Conservation (phyloP, 2,888 invertebrate genomes). For the Clitarchus hookeri region DNA sequence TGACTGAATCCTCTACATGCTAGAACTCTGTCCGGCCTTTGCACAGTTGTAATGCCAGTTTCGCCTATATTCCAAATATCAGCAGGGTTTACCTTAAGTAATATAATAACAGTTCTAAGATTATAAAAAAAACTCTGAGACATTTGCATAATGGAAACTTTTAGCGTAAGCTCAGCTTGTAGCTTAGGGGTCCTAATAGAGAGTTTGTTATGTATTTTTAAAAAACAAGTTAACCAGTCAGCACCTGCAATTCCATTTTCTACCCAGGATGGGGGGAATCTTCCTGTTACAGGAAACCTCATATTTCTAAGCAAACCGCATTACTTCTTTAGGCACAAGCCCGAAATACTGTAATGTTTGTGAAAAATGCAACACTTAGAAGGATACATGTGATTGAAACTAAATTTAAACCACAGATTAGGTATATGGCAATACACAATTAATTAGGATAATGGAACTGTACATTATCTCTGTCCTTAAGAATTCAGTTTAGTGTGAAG, state of each 20-base stretch:
- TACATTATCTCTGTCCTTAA: too few species aligned
- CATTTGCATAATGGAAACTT: slow-evolving; percentile 47
- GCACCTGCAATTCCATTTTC: slow-evolving; percentile 45
- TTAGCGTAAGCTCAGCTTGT: slow-evolving; percentile 47
- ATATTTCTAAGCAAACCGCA: slow-evolving; percentile 44
- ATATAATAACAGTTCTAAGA: slow-evolving; percentile 28
- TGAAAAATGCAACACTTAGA: too few species aligned
- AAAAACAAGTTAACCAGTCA: slow-evolving; percentile 48
- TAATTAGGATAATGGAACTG: too few species aligned
- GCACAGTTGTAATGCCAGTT: slow-evolving; percentile 31
- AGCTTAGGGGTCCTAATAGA: slow-evolving; percentile 46
- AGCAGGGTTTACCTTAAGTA: not conserved
- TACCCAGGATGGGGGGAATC: slow-evolving; percentile 44
- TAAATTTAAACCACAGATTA: too few species aligned
- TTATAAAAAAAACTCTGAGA: slow-evolving; percentile 58
- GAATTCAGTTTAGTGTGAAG: too few species aligned
- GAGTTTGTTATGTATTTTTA: slow-evolving; percentile 46
- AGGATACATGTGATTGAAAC: too few species aligned
- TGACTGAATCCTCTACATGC: slow-evolving; percentile 16
- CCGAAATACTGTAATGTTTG: slow-evolving; percentile 35
- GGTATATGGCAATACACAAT: too few species aligned
- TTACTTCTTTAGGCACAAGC: slow-evolving; percentile 42
- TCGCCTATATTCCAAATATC: slow-evolving; percentile 32
- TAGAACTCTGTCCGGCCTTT: slow-evolving; percentile 19
- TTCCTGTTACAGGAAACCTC: slow-evolving; percentile 40